phyloP scores from a whole-genome alignment of 2,797 vertebrate species.

The Enteromius anoplus region DNA sequence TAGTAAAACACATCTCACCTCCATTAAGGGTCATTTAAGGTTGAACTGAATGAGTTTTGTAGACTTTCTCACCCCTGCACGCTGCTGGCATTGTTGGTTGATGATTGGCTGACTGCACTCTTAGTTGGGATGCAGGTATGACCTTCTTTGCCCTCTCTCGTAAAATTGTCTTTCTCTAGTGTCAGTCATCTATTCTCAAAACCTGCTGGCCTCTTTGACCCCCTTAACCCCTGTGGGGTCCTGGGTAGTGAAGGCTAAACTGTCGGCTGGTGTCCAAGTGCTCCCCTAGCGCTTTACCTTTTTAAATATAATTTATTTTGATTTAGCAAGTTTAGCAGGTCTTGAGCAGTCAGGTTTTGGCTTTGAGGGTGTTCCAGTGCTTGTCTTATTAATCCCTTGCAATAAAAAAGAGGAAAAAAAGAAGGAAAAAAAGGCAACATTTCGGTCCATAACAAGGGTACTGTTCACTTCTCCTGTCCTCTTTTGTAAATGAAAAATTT shows the following conservation, averaged over 20 bases:
- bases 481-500: conserved; percentile 66
- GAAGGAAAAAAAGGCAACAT: conserved; percentile 42
- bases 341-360: conserved; percentile 57
- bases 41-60: conserved; percentile 47
- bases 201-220: conserved; percentile 32
- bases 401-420: conserved; percentile 57
- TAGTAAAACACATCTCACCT: conserved; percentile 1
- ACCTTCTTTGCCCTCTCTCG: conserved; percentile 44
- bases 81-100: conserved; percentile 53
- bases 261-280: conserved; percentile 48
- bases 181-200: conserved; percentile 17
- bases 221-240: conserved; percentile 44
- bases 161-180: conserved; percentile 20
- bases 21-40: conserved; percentile 48
- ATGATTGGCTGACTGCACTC: conserved; percentile 50
- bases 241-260: conserved; percentile 49
- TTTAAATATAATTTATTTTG: conserved; percentile 55
- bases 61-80: conserved; percentile 47
- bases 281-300: conserved; percentile 37
- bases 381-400: conserved; percentile 68
- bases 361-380: conserved; percentile 66
- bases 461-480: conserved; percentile 68
- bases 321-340: conserved; percentile 56
- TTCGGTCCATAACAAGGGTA: conserved; percentile 59
- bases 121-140: conserved; percentile 42